Conservation (phyloP, 2,113 vertebrate species). For the Pipa parva region DNA sequence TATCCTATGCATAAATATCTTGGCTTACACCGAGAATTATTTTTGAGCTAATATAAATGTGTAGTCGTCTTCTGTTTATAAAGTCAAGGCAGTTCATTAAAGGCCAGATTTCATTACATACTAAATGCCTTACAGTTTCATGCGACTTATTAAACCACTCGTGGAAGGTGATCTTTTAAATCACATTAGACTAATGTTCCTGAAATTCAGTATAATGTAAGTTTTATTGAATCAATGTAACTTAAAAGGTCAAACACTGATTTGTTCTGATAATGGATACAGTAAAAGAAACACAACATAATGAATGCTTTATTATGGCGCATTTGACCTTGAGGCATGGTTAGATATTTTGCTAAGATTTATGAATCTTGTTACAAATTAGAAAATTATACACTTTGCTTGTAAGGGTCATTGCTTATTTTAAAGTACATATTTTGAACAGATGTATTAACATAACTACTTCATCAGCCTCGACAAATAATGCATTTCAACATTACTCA, state of each 20-base stretch:
- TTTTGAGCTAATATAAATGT: background rate
- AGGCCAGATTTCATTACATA: constrained; percentile 87
- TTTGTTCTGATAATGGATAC: constrained; percentile 69
- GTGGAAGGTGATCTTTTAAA: constrained; percentile 85
- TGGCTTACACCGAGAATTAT: too few relatives aligned
- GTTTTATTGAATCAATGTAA: constrained; percentile 75
- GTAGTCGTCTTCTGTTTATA: constrained; percentile 11
- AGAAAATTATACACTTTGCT: constrained; percentile 45
- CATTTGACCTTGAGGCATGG: constrained; percentile 60
- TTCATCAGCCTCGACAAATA: background rate
- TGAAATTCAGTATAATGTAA: constrained; percentile 83
- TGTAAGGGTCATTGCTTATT: constrained; percentile 9
- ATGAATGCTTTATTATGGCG: constrained; percentile 59
- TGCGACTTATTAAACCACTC: constrained; percentile 83
- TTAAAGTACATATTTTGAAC: constrained; percentile 21
- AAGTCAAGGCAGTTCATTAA: constrained; percentile 76
- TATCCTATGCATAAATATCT: too few relatives aligned
- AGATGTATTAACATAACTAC: background rate
- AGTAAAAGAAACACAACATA: constrained; percentile 60
- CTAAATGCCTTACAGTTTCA: constrained; percentile 89
- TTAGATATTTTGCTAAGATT: constrained; percentile 47
- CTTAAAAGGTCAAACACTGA: constrained; percentile 74
- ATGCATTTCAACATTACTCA: too few relatives aligned
- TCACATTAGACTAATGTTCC: constrained; percentile 84
- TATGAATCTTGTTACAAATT: constrained; percentile 50